Evolutionary conservation across 2,888 invertebrate species (phyloP).

Genomic region (Dorcus parallelipipedus): DNA sequence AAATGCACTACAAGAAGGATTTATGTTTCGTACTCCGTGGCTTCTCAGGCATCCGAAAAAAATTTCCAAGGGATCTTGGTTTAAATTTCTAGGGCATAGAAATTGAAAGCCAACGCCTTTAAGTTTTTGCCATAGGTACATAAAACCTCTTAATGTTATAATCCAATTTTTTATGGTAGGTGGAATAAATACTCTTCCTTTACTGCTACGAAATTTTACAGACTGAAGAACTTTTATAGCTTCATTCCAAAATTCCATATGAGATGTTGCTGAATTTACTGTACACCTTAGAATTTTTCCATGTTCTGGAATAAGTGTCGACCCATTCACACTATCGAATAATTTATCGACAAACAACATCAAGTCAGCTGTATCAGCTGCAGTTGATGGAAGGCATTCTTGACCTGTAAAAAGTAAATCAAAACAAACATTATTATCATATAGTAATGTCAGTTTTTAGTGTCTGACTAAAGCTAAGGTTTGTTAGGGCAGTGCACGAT

Average conservation of each 20-base stretch:
- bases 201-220: neutral
- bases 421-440: neutral
- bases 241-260: neutral
- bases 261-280: neutral
- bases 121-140: neutral
- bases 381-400: slow-evolving; percentile 2
- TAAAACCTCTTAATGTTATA: slow-evolving; percentile 2
- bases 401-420: neutral
- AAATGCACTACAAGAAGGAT: no score
- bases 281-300: neutral
- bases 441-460: no score
- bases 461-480: no score
- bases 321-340: slow-evolving; percentile 22
- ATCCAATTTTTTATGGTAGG: neutral
- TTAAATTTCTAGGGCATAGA: neutral
- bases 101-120: neutral
- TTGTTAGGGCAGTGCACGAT: no score
- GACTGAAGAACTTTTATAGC: neutral
- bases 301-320: neutral
- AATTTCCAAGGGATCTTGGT: neutral
- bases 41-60: neutral
- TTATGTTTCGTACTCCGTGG: no score
- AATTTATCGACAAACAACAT: slow-evolving; percentile 22
- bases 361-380: slow-evolving; percentile 21
- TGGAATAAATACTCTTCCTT: neutral